These are phyloP conservation scores for Stenolophus ochropezus DNA, from an alignment of 2,888 invertebrate genomes.

Conservation along the genomic window DNA sequence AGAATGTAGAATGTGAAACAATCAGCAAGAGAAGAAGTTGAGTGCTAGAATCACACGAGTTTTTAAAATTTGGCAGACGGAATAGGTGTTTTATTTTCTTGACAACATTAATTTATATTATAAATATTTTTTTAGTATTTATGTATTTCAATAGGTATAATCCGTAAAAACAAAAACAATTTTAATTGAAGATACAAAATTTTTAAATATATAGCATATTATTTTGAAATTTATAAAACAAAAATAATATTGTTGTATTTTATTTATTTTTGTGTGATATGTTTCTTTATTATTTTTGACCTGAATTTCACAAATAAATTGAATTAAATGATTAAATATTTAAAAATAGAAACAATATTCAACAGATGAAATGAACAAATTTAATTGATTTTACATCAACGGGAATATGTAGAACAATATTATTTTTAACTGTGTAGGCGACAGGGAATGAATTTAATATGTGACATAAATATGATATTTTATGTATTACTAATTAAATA, in stretches of 20 bases:
- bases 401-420: neutral
- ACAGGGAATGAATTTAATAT: neutral
- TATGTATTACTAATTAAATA: too few species aligned
- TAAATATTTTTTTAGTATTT: too few species aligned
- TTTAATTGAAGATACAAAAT: neutral
- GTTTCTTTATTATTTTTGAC: neutral
- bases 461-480: too few species aligned
- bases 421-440: neutral
- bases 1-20: too few species aligned
- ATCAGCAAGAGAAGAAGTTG: too few species aligned
- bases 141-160: too few species aligned
- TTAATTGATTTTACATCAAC: neutral
- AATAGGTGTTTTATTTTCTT: too few species aligned
- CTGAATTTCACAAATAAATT: neutral
- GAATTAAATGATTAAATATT: neutral
- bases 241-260: neutral
- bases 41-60: too few species aligned
- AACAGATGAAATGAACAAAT: neutral
- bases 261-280: neutral
- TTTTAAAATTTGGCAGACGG: too few species aligned
- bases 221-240: neutral
- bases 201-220: too few species aligned
- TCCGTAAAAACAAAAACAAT: neutral
- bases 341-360: neutral
- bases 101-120: too few species aligned